These are phyloP conservation scores for Drosophila testacea DNA, from an alignment of 2,888 invertebrate species.

Conservation along the genomic window DNA sequence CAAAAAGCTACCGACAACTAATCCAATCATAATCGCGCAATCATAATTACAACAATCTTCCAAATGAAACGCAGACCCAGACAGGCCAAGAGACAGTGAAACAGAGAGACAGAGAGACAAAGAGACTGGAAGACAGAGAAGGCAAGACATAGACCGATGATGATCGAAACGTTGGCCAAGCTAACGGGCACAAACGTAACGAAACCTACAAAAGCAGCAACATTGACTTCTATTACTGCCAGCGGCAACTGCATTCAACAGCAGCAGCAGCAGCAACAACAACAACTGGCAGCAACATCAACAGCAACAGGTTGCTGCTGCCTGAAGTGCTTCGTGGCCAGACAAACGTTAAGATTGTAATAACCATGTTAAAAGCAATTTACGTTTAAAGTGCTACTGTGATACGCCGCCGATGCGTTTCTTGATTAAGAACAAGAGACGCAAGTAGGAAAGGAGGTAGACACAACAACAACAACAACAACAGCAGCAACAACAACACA, in stretches of 20 bases:
- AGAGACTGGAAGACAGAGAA: background rate
- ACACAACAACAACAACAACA: conserved; percentile 8
- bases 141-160: conserved; percentile 37
- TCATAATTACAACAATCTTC: conserved; percentile 77
- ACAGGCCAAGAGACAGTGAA: conserved; percentile 15
- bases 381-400: conserved; percentile 84
- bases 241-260: conserved; percentile 35
- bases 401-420: conserved; percentile 83
- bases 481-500: conserved; percentile 6
- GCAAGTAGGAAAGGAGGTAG: conserved; percentile 34
- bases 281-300: conserved; percentile 39
- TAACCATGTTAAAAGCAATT: conserved; percentile 84
- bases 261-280: conserved; percentile 24
- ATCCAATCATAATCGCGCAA: conserved; percentile 78
- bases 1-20: conserved; percentile 70
- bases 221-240: conserved; percentile 54
- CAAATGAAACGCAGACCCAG: conserved; percentile 57
- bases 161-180: conserved; percentile 45
- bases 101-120: conserved; percentile 4
- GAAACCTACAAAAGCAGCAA: conserved; percentile 33
- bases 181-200: conserved; percentile 48
- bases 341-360: conserved; percentile 82
- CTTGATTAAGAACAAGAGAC: conserved; percentile 76
- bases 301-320: conserved; percentile 57
- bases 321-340: conserved; percentile 77